Base-by-base conservation (phyloP, 1,140 invertebrate genomes). In the Cydia splendana region DNA sequence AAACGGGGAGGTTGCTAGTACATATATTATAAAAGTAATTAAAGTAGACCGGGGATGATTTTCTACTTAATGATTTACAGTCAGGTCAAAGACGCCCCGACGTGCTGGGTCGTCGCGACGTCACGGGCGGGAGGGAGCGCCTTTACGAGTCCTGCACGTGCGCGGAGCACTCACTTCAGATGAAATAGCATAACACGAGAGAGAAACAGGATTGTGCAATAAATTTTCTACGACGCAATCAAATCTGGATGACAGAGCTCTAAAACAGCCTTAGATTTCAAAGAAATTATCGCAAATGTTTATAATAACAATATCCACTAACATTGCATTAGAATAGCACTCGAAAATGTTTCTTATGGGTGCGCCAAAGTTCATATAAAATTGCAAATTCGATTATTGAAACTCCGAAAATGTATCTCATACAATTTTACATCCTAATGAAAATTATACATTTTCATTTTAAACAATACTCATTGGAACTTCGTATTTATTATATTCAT, bases 61-160 rank as follows among this genome's bases (percentile, higher is more conserved):
- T 18, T 57, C 4, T n/a, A 57, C 53, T 18, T 18, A 57, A 57
- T 18, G 51, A 18, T 57, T 57, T 18, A 38, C 18, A 18, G 15
- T 74, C 12, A 74, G 48, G 48, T 18, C 18, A 51, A n/a, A n/a
- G n/a, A n/a, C n/a, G n/a, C n/a, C n/a, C n/a, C n/a, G n/a, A n/a
- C n/a, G n/a, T n/a, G n/a, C n/a, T n/a, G n/a, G n/a, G n/a, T n/a
- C n/a, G 48, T n/a, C 38, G 24, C 38, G 71, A 30, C 65, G 45
- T n/a, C 51, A 45, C 53, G 69, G 28, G 74, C 24, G 57, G 53
- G 38, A 74, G n/a, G n/a, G n/a, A n/a, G 76, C 78, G 85, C 81
- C 81, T 86, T 86, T 86, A 85, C 79, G 81, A 84, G 76, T 77
- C 77, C 76, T 78, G 80, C 83, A 86, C 81, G 81, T 82, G 83